Percentiles rank a stretch among this genome's conserved stretches.
Evolutionary conservation across 2,888 invertebrate species (phyloP).

Genomic region (Callyntrura sp.): DNA sequence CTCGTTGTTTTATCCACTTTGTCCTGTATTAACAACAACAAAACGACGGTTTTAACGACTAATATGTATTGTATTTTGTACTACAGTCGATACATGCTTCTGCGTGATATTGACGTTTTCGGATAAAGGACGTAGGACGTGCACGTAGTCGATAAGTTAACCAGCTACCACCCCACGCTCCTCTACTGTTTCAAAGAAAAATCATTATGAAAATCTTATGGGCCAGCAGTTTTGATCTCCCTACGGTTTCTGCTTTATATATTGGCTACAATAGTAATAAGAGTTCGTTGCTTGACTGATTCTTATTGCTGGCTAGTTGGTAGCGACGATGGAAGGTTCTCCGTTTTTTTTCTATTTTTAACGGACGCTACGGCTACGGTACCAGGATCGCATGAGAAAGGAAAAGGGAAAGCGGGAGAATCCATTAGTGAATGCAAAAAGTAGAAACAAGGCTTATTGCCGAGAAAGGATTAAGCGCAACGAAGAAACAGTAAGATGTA

Average conservation of each 20-base stretch:
- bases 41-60: too few species aligned
- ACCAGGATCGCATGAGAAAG: neutral
- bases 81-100: too few species aligned
- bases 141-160: conserved; percentile 16
- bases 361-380: too few species aligned
- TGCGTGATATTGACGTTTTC: conserved; percentile 61
- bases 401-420: conserved; percentile 21
- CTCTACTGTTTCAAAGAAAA: conserved; percentile 60
- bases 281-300: conserved; percentile 16
- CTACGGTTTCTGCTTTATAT: conserved; percentile 63
- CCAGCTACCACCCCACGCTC: conserved; percentile 22
- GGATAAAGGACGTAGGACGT: too few species aligned
- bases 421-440: conserved; percentile 77
- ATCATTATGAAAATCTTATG: conserved; percentile 73
- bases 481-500: conserved; percentile 27
- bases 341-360: conserved; percentile 1
- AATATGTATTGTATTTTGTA: too few species aligned
- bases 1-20: too few species aligned
- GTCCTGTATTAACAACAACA: too few species aligned
- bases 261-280: conserved; percentile 1
- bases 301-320: neutral
- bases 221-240: conserved; percentile 69
- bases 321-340: too few species aligned
- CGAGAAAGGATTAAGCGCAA: conserved; percentile 78
- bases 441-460: conserved; percentile 73